phyloP scores from a whole-genome alignment of 2,113 vertebrate genomes.

The Engystomops pustulosus region DNA sequence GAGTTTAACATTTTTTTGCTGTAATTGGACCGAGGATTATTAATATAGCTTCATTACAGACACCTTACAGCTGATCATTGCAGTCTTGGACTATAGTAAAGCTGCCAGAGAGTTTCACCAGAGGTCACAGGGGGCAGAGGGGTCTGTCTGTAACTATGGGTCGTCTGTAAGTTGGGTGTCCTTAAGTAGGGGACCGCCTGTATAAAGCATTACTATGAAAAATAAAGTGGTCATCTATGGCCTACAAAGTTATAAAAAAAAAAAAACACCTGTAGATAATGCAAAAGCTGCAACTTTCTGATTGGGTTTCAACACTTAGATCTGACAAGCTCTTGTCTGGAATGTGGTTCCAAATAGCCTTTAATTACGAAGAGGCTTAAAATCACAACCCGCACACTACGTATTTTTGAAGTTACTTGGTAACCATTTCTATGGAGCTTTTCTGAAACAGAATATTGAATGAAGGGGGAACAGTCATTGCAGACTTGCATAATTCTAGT shows the following conservation, averaged over 20 bases:
- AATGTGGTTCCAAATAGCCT: background rate
- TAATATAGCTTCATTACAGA: too few relatives aligned
- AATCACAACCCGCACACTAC: slow-evolving; percentile 20
- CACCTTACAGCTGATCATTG: too few relatives aligned
- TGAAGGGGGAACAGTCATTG: slow-evolving; percentile 22
- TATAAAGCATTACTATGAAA: background rate
- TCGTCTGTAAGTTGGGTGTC: too few relatives aligned
- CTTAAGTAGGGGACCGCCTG: too few relatives aligned
- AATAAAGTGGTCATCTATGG: background rate
- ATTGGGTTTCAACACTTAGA: slow-evolving; percentile 13
- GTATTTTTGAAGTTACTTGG: slow-evolving; percentile 32
- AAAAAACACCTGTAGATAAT: background rate
- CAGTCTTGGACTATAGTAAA: too few relatives aligned
- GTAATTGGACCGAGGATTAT: too few relatives aligned
- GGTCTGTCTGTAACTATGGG: too few relatives aligned
- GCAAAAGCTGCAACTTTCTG: background rate
- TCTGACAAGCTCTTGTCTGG: slow-evolving; percentile 32
- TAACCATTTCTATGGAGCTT: slow-evolving; percentile 47
- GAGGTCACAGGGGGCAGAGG: too few relatives aligned
- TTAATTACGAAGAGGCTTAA: slow-evolving; percentile 38
- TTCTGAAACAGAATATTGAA: slow-evolving; percentile 46
- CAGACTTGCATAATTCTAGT: slow-evolving; percentile 43
- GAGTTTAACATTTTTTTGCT: too few relatives aligned
- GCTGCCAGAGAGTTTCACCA: too few relatives aligned
- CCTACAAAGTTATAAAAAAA: background rate